Evolutionary conservation across 2,797 vertebrate species (phyloP), one percentile per base, ranked within the genome.

Genomic region (Channa striata): DNA sequence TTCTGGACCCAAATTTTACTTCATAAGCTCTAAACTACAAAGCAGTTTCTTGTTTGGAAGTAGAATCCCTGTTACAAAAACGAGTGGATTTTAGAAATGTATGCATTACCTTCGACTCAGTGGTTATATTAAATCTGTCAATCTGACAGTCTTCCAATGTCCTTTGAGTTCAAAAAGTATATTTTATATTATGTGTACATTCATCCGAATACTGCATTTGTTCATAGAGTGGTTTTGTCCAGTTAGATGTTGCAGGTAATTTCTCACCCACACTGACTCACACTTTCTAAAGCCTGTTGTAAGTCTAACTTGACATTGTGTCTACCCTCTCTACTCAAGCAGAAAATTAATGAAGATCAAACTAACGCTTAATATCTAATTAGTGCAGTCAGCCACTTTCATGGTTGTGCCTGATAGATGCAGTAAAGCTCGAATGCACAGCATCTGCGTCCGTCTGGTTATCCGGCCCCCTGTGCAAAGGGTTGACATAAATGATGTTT

Each of bases 341-440:
- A 65, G 80, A 83, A 84, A 74, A 84, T 86, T n/a, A 80, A 77
- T 79, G 42, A 57, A 76, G 68, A 76, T 85, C 73, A 79, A 73
- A 68, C 52, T 64, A 71, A 74, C 52, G 49, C 37, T 66, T 75
- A 49, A 72, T 67, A 54, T 74, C 52, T 84, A 81, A 85, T 87
- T 80, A 74, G 61, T 36, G 63, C 34, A n/a, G 57, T 69, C 76
- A 73, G 68, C 70, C 74, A 63, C 74, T 68, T 70, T 73, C 61
- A 81, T 68, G 73, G 61, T 42, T 21, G 59, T 50, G 69, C 59
- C 43, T 53, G 64, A 61, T 67, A 34, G 59, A 25, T 2, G 64
- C 49, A 30, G 40, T 14, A 43, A 44, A 57, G 60, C 59, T 50
- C 23, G 39, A 63, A 54, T 70, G 54, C 43, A 47, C 63, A 66